phyloP scores from a whole-genome alignment of 2,888 invertebrate genomes.

The Leucophenga montana region DNA sequence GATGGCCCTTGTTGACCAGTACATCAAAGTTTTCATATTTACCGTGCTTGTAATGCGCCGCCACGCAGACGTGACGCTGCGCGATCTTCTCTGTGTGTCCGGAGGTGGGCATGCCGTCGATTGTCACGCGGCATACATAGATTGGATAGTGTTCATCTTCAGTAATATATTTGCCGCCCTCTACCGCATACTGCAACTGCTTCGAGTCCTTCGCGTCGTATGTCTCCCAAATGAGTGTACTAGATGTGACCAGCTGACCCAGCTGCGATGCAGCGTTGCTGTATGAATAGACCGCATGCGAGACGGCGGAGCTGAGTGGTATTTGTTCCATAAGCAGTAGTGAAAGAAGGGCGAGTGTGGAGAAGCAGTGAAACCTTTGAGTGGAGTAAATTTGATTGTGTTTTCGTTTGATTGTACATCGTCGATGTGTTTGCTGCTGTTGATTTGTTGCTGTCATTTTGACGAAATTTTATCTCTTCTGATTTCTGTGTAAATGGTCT shows the following conservation, averaged over 20 bases:
- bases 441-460: conserved; percentile 36
- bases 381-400: conserved; percentile 29
- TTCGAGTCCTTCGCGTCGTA: conserved; percentile 72
- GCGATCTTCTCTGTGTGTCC: conserved; percentile 75
- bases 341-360: background rate
- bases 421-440: background rate
- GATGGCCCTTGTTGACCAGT: conserved; percentile 84
- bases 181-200: conserved; percentile 79
- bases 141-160: conserved; percentile 74
- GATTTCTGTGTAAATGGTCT: conserved; percentile 39
- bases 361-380: conserved; percentile 13
- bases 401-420: conserved; percentile 1
- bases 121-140: conserved; percentile 83
- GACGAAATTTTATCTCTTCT: background rate
- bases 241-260: conserved; percentile 85
- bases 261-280: conserved; percentile 69
- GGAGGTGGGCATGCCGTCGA: conserved; percentile 83
- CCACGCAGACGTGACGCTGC: conserved; percentile 79
- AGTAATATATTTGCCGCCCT: conserved; percentile 76
- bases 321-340: conserved; percentile 41
- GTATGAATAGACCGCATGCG: conserved; percentile 67
- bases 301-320: conserved; percentile 50
- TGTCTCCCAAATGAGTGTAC: conserved; percentile 84
- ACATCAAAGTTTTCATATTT: conserved; percentile 80
- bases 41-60: conserved; percentile 77